Conservation (phyloP, 2,888 invertebrate species). For the Vanessa cardui region DNA sequence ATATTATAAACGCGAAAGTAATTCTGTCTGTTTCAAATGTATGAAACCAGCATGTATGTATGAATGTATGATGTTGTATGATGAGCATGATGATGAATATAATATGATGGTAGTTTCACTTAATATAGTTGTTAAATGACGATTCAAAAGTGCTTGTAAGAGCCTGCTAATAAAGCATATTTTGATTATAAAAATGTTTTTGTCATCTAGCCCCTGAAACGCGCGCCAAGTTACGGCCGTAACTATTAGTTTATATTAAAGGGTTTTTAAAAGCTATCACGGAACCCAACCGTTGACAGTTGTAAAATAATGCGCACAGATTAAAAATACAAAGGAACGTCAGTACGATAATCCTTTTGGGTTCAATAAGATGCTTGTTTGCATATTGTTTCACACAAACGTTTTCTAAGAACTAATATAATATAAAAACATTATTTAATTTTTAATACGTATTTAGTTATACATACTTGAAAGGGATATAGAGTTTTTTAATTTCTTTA, state of each 20-base stretch:
- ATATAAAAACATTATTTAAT: not conserved
- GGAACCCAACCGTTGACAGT: slow-evolving; percentile 13
- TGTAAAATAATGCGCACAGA: slow-evolving; percentile 17
- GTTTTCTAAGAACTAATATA: slow-evolving; percentile 30
- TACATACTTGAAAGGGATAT: not conserved
- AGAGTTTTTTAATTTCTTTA: slow-evolving; percentile 1
- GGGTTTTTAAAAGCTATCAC: slow-evolving; percentile 12
- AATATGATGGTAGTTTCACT: too few relatives aligned
- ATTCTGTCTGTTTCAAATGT: too few relatives aligned
- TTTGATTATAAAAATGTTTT: too few relatives aligned
- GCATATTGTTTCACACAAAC: slow-evolving; percentile 43
- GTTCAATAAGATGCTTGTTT: slow-evolving; percentile 51
- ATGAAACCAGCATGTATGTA: too few relatives aligned
- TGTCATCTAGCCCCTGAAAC: too few relatives aligned
- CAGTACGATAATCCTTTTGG: slow-evolving; percentile 71
- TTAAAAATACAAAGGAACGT: slow-evolving; percentile 61
- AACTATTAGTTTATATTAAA: not conserved
- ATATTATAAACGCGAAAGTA: too few relatives aligned
- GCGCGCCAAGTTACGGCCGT: too few relatives aligned
- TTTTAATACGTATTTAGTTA: not conserved
- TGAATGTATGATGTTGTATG: too few relatives aligned
- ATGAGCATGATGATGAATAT: too few relatives aligned
- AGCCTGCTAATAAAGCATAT: too few relatives aligned
- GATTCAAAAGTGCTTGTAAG: too few relatives aligned
- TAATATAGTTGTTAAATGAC: too few relatives aligned